phyloP scores from a whole-genome alignment of 2,113 vertebrate genomes.

The Catharus bicknelli region DNA sequence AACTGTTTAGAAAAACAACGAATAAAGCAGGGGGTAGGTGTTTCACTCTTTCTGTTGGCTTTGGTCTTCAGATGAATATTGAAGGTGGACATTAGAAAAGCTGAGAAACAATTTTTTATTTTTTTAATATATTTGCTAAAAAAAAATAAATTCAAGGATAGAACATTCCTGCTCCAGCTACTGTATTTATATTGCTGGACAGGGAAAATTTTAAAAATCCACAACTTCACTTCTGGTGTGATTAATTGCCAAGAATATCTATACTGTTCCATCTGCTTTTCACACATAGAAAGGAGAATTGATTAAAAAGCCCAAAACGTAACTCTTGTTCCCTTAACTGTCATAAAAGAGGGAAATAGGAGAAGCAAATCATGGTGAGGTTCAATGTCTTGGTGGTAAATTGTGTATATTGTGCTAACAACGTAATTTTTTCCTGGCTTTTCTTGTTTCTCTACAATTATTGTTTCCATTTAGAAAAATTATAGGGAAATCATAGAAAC shows the following conservation, averaged over 20 bases:
- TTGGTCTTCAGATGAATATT: background rate
- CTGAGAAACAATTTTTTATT: background rate
- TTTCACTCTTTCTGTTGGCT: background rate
- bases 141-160: background rate
- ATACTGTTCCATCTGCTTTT: background rate
- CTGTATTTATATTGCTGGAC: background rate
- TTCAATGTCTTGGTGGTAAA: background rate
- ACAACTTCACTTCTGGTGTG: background rate
- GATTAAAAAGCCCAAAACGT: background rate
- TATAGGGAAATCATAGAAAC: background rate
- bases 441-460: background rate
- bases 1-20: background rate
- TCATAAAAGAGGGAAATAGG: rapidly evolving
- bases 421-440: background rate
- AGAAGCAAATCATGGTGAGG: background rate
- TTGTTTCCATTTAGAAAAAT: background rate
- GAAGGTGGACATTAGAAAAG: rapidly evolving
- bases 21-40: background rate
- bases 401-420: background rate
- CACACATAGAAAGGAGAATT: background rate
- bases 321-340: background rate
- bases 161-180: background rate
- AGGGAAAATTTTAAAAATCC: background rate
- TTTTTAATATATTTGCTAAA: background rate
- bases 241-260: background rate